Evolutionary conservation across 2,888 invertebrate genomes (phyloP).

Genomic region (Habroteleia sp.): DNA sequence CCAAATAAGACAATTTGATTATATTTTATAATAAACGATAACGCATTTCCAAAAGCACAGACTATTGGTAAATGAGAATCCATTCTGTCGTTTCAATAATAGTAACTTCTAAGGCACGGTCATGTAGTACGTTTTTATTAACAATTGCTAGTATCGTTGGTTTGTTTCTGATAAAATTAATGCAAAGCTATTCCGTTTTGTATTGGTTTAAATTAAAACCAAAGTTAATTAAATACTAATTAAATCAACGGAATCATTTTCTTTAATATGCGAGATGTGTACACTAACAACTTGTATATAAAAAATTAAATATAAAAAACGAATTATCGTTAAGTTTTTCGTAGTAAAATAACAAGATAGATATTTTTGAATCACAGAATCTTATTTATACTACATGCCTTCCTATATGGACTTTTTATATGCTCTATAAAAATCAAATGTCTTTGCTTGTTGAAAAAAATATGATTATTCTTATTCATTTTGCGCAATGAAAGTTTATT

Average conservation of each 20-base stretch:
- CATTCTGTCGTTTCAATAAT: slow-evolving; percentile 21
- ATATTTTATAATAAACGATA: slow-evolving; percentile 9
- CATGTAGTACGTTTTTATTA: slow-evolving; percentile 51
- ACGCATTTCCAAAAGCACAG: slow-evolving; percentile 25
- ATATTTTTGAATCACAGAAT: slow-evolving; percentile 54
- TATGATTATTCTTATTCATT: slow-evolving; percentile 22
- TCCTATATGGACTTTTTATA: slow-evolving; percentile 57
- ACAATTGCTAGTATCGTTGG: slow-evolving; percentile 36
- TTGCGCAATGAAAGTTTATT: slow-evolving; percentile 2
- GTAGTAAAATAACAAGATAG: no score
- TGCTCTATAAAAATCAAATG: slow-evolving; percentile 70
- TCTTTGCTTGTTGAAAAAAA: slow-evolving; percentile 60
- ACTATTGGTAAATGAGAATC: slow-evolving; percentile 24
- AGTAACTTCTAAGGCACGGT: slow-evolving; percentile 68
- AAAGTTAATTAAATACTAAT: no score
- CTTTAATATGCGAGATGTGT: no score
- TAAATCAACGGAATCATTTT: no score
- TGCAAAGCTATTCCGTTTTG: slow-evolving; percentile 1
- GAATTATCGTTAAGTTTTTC: no score
- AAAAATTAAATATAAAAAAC: no score
- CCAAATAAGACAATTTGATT: slow-evolving; percentile 15
- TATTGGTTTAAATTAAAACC: no score
- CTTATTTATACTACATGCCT: slow-evolving; percentile 54
- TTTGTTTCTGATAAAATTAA: slow-evolving; percentile 36
- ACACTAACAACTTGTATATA: no score